Percentiles rank a stretch among this genome's conserved stretches.
Conservation (phyloP, 2,797 vertebrate species). For the Falco naumanni region DNA sequence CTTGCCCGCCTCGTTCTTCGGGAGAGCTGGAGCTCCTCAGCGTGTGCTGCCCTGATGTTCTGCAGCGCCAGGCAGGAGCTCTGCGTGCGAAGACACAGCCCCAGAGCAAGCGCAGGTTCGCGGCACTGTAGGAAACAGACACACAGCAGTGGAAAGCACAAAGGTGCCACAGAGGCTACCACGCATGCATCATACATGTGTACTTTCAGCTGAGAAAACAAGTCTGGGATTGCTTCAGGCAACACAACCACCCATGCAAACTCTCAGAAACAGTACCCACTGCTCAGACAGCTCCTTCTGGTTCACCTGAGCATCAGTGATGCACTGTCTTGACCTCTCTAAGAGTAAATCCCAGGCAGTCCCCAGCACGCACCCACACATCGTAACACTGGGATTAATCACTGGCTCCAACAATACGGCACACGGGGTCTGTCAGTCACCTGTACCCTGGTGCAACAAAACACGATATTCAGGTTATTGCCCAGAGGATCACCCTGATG, state of each 20-base stretch:
- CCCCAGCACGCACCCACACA: accelerated
- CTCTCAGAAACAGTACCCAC: background rate
- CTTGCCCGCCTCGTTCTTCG: no score
- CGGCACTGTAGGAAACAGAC: accelerated
- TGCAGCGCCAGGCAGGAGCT: background rate
- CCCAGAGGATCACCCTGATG: background rate
- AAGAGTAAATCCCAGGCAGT: accelerated
- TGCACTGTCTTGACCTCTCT: accelerated
- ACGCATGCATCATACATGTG: accelerated
- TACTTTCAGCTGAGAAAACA: background rate
- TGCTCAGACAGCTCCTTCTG: background rate
- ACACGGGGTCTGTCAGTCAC: background rate
- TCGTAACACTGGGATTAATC: background rate
- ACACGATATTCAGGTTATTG: background rate
- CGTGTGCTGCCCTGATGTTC: no score
- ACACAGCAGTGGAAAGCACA: no score
- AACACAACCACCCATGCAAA: background rate
- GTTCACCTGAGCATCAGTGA: background rate
- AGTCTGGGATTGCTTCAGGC: background rate
- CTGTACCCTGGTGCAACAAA: background rate
- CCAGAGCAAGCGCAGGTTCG: accelerated
- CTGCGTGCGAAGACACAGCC: accelerated
- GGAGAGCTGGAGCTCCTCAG: background rate
- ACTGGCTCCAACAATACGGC: background rate
- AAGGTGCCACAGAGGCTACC: background rate